Evolutionary conservation across 2,888 invertebrate genomes (phyloP).

Genomic region (Drosophila antonietae): DNA sequence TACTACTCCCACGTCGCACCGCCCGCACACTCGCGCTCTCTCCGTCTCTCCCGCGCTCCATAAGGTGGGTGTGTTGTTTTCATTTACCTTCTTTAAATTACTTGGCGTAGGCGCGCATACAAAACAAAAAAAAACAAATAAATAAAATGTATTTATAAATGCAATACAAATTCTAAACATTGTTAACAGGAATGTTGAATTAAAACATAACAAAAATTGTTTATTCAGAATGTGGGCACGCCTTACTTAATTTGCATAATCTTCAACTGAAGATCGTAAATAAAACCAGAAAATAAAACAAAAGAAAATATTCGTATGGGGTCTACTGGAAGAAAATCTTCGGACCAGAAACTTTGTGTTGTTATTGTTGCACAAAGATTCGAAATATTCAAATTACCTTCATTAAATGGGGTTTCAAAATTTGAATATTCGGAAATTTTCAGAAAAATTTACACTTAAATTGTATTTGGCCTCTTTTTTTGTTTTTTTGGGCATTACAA

Average conservation of each 20-base stretch:
- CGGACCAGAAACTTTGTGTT: conserved; percentile 25
- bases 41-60: conserved; percentile 2
- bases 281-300: neutral
- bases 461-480: neutral
- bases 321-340: conserved; percentile 7
- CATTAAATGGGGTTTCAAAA: neutral
- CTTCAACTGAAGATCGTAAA: conserved; percentile 31
- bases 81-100: conserved; percentile 35
- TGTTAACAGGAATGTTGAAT: neutral
- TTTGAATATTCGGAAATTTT: neutral
- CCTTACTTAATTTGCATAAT: conserved; percentile 46
- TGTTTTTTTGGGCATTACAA: neutral
- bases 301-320: neutral
- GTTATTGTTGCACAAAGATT: conserved; percentile 16
- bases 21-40: conserved; percentile 6
- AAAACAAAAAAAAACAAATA: neutral
- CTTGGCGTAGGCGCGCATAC: conserved; percentile 52
- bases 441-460: neutral
- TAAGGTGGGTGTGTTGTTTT: conserved; percentile 56
- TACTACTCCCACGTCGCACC: conserved; percentile 33
- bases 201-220: conserved; percentile 11
- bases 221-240: conserved; percentile 36
- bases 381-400: conserved; percentile 2
- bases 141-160: conserved; percentile 46
- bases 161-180: conserved; percentile 12